A percentile compares a stretch with the other conserved stretches of the same genome.
These are phyloP conservation scores for Apotomis turbidana DNA, from an alignment of 2,888 invertebrate species.

Conservation along the genomic window DNA sequence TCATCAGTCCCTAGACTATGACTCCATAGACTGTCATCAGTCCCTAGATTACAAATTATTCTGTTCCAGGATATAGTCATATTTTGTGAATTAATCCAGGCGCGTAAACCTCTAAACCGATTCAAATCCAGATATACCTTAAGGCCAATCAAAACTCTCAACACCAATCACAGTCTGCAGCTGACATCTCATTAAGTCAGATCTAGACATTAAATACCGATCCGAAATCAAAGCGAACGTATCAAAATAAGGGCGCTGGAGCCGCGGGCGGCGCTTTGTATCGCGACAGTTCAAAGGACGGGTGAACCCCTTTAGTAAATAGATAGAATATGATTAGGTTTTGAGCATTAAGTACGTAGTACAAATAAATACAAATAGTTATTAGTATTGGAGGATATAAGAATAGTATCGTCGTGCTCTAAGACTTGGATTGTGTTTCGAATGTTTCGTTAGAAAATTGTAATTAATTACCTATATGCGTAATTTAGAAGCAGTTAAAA, in stretches of 20 bases:
- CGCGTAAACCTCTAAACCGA: neutral
- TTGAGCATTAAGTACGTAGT: slow-evolving; percentile 12
- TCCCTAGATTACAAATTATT: too few species aligned
- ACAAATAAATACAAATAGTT: too few species aligned
- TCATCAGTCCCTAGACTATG: too few species aligned
- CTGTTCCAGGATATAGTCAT: too few species aligned
- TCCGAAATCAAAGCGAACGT: slow-evolving; percentile 11
- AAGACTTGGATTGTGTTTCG: too few species aligned
- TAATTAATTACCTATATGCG: too few species aligned
- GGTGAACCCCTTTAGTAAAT: slow-evolving; percentile 1
- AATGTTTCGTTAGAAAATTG: too few species aligned
- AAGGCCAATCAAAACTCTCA: neutral
- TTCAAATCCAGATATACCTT: neutral
- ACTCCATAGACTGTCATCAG: too few species aligned
- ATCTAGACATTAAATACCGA: slow-evolving; percentile 21
- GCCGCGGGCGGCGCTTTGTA: slow-evolving; percentile 10
- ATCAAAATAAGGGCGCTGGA: neutral
- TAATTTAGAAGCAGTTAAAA: too few species aligned
- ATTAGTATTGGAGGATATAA: neutral
- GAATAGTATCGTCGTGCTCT: too few species aligned
- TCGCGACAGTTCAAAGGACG: slow-evolving; percentile 17
- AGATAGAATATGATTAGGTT: slow-evolving; percentile 9
- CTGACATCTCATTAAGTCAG: slow-evolving; percentile 12
- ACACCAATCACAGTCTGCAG: neutral
- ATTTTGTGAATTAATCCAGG: too few species aligned